phyloP scores from a whole-genome alignment of 2,113 vertebrate genomes.

The Halcyon malimbica region DNA sequence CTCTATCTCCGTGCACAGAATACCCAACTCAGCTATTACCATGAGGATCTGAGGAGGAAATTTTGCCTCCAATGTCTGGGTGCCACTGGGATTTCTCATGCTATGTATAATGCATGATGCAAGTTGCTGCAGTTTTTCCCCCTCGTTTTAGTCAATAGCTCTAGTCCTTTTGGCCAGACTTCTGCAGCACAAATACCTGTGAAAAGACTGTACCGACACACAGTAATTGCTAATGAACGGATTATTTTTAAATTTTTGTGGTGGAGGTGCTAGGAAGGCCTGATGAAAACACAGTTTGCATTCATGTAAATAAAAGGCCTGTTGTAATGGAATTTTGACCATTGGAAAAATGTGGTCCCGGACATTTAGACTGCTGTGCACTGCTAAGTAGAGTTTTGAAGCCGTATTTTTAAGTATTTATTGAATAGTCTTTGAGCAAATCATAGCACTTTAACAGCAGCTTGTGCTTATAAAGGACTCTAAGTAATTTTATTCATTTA shows the following conservation, averaged over 20 bases:
- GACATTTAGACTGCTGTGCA: background rate
- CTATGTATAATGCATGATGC: constrained; percentile 14
- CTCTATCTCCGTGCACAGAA: background rate
- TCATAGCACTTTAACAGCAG: background rate
- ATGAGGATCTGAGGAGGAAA: constrained; percentile 1
- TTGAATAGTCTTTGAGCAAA: background rate
- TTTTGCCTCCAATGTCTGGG: background rate
- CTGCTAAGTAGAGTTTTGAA: background rate
- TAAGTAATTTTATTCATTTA: background rate
- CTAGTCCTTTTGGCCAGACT: background rate
- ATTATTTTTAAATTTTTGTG: background rate
- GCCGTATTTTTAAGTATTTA: background rate
- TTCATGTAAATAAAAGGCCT: background rate
- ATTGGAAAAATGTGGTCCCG: background rate
- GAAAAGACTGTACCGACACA: background rate
- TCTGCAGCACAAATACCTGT: background rate
- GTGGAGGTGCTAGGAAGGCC: background rate
- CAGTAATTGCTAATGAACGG: background rate
- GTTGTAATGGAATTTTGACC: background rate
- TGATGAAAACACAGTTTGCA: background rate
- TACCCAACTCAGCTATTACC: background rate
- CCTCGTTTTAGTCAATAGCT: background rate
- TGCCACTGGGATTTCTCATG: constrained; percentile 7
- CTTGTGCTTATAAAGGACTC: accelerated
- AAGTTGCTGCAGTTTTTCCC: background rate